Percentiles rank a stretch among this genome's conserved stretches.
phyloP scores from a whole-genome alignment of 1,140 invertebrate genomes.

The Drosophila equinoxialis region DNA sequence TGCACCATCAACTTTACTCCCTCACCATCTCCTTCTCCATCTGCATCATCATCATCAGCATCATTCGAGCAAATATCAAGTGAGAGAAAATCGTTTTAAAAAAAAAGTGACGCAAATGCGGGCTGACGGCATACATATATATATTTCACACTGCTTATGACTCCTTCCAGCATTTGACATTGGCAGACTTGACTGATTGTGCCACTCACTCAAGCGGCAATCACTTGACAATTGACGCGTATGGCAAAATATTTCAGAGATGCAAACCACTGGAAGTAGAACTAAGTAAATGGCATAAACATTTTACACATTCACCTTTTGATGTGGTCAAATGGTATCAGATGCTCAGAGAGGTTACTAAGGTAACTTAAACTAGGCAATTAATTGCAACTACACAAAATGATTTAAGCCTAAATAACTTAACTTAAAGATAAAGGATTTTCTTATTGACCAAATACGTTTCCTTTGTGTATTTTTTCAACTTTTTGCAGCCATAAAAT shows the following conservation, averaged over 20 bases:
- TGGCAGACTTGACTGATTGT: conserved; percentile 53
- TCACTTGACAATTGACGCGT: conserved; percentile 15
- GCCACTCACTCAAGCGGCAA: conserved; percentile 46
- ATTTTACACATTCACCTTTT: not conserved
- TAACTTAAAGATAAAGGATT: too few species aligned
- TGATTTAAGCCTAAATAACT: not conserved
- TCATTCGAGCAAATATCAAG: conserved; percentile 10
- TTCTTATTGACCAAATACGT: too few species aligned
- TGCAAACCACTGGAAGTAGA: conserved; percentile 52
- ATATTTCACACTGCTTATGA: conserved; percentile 41
- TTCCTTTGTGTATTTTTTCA: too few species aligned
- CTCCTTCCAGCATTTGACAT: not conserved
- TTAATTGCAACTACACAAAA: not conserved
- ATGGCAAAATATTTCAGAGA: conserved; percentile 37
- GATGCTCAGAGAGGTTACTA: not conserved
- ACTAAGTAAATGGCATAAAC: conserved; percentile 20
- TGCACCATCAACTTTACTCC: conserved; percentile 10
- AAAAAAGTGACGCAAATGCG: conserved; percentile 68
- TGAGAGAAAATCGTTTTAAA: conserved; percentile 54
- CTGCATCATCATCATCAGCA: conserved; percentile 2
- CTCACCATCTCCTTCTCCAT: conserved; percentile 14
- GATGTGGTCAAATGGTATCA: conserved; percentile 10
- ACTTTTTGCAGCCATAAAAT: too few species aligned
- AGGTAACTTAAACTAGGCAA: not conserved
- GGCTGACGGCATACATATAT: conserved; percentile 32